A percentile compares a stretch with the other conserved stretches of the same genome.
phyloP scores from a whole-genome alignment of 2,113 vertebrate species.

The Ophiodon elongatus region DNA sequence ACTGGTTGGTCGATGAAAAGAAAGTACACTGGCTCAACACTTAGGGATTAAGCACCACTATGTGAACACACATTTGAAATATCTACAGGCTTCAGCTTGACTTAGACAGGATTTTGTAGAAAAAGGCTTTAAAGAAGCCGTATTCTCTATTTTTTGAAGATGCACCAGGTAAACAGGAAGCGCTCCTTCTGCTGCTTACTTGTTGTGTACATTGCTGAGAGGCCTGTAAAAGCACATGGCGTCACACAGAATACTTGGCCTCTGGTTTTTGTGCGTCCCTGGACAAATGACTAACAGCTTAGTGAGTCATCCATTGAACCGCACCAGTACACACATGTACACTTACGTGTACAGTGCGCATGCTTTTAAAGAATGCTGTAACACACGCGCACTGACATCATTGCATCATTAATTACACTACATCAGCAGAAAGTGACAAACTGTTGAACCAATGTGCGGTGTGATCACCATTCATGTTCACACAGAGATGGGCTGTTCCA shows the following conservation, averaged over 20 bases:
- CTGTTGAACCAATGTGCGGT: not conserved
- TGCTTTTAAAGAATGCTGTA: conserved; percentile 5
- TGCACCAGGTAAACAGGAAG: conserved; percentile 59
- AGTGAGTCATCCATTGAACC: conserved; percentile 65
- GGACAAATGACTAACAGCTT: conserved; percentile 59
- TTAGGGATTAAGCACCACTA: not conserved
- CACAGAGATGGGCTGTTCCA: conserved; percentile 56
- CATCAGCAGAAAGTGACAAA: conserved; percentile 48
- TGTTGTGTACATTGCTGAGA: conserved; percentile 46
- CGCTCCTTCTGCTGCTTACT: conserved; percentile 16
- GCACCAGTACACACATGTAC: conserved; percentile 11
- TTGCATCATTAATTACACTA: conserved; percentile 27
- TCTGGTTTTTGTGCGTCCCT: conserved; percentile 55
- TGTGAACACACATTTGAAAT: not conserved
- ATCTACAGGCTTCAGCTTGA: not conserved
- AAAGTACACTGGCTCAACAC: not conserved
- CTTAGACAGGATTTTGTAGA: not conserved
- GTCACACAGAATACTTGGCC: conserved; percentile 39
- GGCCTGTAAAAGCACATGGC: conserved; percentile 55
- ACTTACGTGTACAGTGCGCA: conserved; percentile 15
- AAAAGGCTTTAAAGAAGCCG: not conserved
- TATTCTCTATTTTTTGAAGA: not conserved
- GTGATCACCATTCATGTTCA: conserved; percentile 39
- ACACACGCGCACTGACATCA: not conserved
- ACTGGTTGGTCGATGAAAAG: not conserved